phyloP scores from a whole-genome alignment of 2,797 vertebrate genomes.

The Myotis daubentonii region DNA sequence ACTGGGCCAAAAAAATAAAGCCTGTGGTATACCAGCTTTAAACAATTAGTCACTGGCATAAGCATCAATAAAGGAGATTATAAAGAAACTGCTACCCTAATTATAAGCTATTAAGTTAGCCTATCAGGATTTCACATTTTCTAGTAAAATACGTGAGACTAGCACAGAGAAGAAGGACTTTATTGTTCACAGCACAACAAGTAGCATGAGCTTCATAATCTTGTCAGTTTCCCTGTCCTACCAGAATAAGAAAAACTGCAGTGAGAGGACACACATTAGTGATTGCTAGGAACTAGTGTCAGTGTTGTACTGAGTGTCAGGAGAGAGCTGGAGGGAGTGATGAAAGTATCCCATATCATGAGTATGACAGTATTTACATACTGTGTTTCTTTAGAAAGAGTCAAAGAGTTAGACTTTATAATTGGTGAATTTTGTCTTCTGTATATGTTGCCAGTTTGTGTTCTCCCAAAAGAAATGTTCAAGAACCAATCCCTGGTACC shows the following conservation, averaged over 20 bases:
- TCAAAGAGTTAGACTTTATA: not conserved
- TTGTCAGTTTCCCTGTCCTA: not conserved
- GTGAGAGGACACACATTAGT: not conserved
- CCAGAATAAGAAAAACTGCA: not conserved
- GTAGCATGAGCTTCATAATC: not conserved
- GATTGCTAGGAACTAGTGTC: not conserved
- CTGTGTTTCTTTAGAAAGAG: not conserved
- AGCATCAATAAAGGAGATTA: not conserved
- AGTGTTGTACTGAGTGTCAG: not conserved
- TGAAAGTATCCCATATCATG: not conserved
- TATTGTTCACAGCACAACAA: not conserved
- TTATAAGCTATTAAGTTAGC: not conserved
- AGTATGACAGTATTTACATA: not conserved
- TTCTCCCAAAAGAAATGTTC: not conserved
- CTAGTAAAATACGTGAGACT: not conserved
- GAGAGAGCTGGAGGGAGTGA: not conserved
- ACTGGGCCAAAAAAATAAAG: not conserved
- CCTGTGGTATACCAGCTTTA: not conserved
- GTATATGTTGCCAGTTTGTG: not conserved
- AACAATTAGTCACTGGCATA: not conserved
- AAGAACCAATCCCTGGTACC: not conserved
- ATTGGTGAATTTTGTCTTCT: not conserved
- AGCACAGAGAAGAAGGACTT: not conserved
- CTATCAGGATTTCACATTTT: not conserved
- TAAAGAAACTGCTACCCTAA: not conserved